Conservation (phyloP, 2,797 vertebrate genomes). For the Peromyscus eremicus region DNA sequence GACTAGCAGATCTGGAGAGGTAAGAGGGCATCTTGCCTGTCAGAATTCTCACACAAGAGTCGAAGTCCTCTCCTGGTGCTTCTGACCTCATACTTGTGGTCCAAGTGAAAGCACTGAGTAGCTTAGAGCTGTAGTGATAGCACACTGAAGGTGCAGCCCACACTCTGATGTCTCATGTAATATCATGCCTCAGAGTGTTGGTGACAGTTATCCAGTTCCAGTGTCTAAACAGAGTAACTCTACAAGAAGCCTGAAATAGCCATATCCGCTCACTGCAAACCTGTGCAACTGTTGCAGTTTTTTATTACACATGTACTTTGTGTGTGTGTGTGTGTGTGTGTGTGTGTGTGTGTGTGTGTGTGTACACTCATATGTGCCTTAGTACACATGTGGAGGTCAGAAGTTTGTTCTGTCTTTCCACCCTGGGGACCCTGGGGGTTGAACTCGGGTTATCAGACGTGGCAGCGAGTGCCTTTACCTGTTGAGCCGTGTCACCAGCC, state of each 20-base stretch:
- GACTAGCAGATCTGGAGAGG: slow-evolving; percentile 89
- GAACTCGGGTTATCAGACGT: background rate
- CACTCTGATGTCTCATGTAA: background rate
- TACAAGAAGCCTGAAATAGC: background rate
- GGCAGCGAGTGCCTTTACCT: background rate
- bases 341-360: background rate
- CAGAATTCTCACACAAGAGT: background rate
- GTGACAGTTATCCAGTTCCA: background rate
- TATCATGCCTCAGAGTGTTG: background rate
- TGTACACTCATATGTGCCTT: too few relatives aligned
- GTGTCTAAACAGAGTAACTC: background rate
- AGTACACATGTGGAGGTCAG: background rate
- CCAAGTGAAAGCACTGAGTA: background rate
- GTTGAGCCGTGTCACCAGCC: background rate
- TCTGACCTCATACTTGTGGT: background rate
- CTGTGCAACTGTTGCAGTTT: background rate
- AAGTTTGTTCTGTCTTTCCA: background rate
- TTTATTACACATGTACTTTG: background rate
- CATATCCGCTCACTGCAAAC: background rate
- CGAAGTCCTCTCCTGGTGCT: background rate
- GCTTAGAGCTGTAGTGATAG: background rate
- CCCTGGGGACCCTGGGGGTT: background rate
- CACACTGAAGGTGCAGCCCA: background rate
- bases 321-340: background rate
- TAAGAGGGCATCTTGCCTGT: slow-evolving; percentile 84